phyloP scores from a whole-genome alignment of 2,888 invertebrate genomes.

The Caenorhabditis doughertyi region DNA sequence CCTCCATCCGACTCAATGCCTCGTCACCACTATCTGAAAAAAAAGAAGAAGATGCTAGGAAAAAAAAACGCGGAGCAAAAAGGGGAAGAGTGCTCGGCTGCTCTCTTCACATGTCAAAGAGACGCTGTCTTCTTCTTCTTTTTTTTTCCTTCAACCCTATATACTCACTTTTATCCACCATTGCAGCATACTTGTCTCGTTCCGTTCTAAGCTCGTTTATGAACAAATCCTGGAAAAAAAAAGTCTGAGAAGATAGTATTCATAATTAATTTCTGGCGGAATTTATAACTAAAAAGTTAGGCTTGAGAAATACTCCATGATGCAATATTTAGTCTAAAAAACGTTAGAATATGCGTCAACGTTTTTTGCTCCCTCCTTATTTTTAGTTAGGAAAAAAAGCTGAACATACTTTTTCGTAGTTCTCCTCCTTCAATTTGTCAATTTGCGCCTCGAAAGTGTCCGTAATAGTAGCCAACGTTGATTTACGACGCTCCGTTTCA shows the following conservation, averaged over 20 bases:
- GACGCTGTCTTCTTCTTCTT: slow-evolving; percentile 25
- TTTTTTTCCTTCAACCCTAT: neutral
- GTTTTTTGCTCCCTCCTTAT: too few species aligned
- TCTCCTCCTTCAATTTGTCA: slow-evolving; percentile 68
- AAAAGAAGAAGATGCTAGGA: slow-evolving; percentile 12
- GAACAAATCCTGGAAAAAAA: slow-evolving; percentile 46
- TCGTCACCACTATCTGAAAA: slow-evolving; percentile 66
- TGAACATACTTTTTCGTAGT: slow-evolving; percentile 48
- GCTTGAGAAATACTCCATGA: too few species aligned
- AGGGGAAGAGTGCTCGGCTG: slow-evolving; percentile 10
- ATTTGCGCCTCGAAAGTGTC: slow-evolving; percentile 67
- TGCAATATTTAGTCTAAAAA: too few species aligned
- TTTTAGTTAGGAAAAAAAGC: too few species aligned
- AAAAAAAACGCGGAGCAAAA: neutral
- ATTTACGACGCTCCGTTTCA: slow-evolving; percentile 66
- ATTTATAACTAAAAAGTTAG: too few species aligned
- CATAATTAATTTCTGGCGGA: neutral
- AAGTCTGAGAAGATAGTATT: neutral
- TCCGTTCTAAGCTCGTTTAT: slow-evolving; percentile 61
- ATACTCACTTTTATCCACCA: slow-evolving; percentile 65
- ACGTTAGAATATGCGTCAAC: too few species aligned
- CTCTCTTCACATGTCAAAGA: slow-evolving; percentile 59
- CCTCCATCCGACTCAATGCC: slow-evolving; percentile 75
- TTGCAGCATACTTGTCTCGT: slow-evolving; percentile 54
- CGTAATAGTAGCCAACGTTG: slow-evolving; percentile 62